Conservation (phyloP, 2,113 vertebrate genomes). For the Thymallus thymallus region DNA sequence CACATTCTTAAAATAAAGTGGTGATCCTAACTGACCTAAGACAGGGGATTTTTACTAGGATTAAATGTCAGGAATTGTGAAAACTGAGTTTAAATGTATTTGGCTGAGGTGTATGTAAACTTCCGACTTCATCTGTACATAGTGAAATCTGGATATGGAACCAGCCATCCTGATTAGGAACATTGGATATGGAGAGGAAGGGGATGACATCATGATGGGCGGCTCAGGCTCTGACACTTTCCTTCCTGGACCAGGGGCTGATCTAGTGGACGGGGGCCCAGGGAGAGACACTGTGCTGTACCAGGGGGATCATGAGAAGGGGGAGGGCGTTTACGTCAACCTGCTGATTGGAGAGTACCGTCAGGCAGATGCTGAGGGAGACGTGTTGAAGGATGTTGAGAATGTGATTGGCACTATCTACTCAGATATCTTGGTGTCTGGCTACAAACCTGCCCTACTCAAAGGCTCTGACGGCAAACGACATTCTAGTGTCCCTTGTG, state of each 20-base stretch:
- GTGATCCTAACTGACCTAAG: no score
- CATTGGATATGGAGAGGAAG: constrained; percentile 52
- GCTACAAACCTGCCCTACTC: constrained; percentile 50
- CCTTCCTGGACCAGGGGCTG: constrained; percentile 53
- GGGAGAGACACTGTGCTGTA: constrained; percentile 58
- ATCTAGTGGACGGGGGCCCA: constrained; percentile 51
- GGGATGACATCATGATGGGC: constrained; percentile 52
- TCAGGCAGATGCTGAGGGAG: constrained; percentile 48
- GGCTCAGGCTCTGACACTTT: constrained; percentile 45
- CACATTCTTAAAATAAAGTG: no score
- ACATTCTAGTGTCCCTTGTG: constrained; percentile 44
- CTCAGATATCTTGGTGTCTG: constrained; percentile 48
- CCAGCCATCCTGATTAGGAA: constrained; percentile 36
- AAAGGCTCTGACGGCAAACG: constrained; percentile 53
- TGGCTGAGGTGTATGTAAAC: no score
- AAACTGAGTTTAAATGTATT: no score
- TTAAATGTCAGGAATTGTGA: no score
- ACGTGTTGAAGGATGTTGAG: constrained; percentile 59
- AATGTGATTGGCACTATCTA: constrained; percentile 54
- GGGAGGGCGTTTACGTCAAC: constrained; percentile 56
- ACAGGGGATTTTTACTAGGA: no score
- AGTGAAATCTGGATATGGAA: constrained; percentile 43
- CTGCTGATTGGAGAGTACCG: constrained; percentile 47
- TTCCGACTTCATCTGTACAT: constrained; percentile 2
- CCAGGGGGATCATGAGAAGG: constrained; percentile 33